phyloP scores from a whole-genome alignment of 1,140 invertebrate genomes.

The Microplitis mediator region DNA sequence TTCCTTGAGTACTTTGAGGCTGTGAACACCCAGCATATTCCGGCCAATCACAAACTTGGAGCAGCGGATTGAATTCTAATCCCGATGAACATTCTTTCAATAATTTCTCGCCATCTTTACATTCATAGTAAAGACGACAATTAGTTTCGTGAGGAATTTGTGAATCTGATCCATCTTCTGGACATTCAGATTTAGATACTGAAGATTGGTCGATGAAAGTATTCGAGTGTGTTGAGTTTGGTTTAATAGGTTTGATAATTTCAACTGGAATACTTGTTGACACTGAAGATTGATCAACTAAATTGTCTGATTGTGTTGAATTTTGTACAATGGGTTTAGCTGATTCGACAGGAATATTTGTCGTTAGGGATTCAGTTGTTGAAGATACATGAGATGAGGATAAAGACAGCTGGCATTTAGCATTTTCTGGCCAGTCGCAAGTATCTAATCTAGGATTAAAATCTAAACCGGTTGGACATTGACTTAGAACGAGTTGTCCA shows the following conservation, averaged over 20 bases:
- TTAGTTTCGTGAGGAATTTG: constrained; percentile 52
- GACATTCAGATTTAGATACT: not conserved
- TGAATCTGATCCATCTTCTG: not conserved
- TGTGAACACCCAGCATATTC: not conserved
- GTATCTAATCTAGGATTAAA: constrained; percentile 47
- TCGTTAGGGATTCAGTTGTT: constrained; percentile 46
- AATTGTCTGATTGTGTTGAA: not conserved
- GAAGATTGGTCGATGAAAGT: not conserved
- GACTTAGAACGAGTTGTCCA: constrained; percentile 37
- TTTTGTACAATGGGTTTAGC: not conserved
- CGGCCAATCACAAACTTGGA: constrained; percentile 1
- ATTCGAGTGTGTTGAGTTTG: not conserved
- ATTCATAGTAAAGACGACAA: constrained; percentile 64
- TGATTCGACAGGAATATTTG: no score
- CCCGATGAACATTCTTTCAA: constrained; percentile 52
- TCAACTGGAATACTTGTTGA: no score
- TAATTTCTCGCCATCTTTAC: constrained; percentile 58
- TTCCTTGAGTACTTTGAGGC: no score
- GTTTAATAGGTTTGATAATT: not conserved
- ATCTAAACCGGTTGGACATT: constrained; percentile 37
- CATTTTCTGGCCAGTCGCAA: constrained; percentile 43
- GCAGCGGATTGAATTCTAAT: not conserved
- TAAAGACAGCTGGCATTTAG: constrained; percentile 47
- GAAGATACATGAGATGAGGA: constrained; percentile 54
- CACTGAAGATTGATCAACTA: not conserved